Evolutionary conservation across 2,113 vertebrate genomes (phyloP), one percentile per base, ranked within the genome.

Genomic region (Vombatus ursinus): DNA sequence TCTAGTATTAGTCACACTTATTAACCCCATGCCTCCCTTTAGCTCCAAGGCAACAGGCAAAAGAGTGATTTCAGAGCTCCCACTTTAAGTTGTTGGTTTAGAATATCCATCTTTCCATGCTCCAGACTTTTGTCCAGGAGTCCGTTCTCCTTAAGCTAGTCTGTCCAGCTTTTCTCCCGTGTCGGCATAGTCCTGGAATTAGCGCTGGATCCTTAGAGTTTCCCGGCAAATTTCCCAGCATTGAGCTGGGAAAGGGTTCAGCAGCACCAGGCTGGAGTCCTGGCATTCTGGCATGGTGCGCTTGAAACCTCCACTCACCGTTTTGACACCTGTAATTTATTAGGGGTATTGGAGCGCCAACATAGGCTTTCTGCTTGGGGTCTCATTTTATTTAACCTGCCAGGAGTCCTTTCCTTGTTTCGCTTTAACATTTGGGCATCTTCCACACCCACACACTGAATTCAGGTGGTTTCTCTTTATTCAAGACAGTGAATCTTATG

Each of bases 341-440:
- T 31, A 8, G 26, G 25, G 12, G 31, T 19, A 0, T 28, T 11
- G 26, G 26, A 96, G 57, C 49, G 93, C 11, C 51, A 8, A 68
- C 50, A n/a, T 31, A 52, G 4, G 25, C 24, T 92, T 90, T 44
- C 57, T 49, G n/a, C 26, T 37, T 16, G 44, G 16, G 22, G 14
- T 54, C 94, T 96, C 50, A 16, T 91, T 94, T 92, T 92, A 47
- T 90, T 90, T 89, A 90, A 47, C 91, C 50, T 37, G 90, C 50
- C 61, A 92, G 0, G 23, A 90, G 91, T 91, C 51, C 52, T 25
- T 50, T 50, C 51, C 37, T 57, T 94, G 0, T 14, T 28, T 77
- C 48, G 14, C 57, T 52, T 92, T 61, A 57, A 50, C 26, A 47
- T 92, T 90, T 47, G 94, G 48, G 51, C 52, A 51, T 92, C 61